These are phyloP conservation scores for Neoitamus cyanurus DNA, from an alignment of 2,888 invertebrate species.

Conservation along the genomic window DNA sequence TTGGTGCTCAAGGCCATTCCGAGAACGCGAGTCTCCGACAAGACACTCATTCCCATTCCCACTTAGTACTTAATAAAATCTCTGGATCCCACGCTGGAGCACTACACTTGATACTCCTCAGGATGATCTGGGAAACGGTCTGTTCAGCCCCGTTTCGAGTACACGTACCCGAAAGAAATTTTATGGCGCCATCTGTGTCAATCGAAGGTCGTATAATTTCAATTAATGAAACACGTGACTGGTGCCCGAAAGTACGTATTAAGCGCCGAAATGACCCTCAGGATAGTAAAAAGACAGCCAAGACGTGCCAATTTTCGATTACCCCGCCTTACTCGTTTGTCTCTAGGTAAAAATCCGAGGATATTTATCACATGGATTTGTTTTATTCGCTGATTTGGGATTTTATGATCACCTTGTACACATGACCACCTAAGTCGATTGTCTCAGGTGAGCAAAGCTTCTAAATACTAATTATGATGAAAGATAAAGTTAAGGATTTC, in stretches of 20 bases:
- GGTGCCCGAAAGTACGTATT: slow-evolving; percentile 48
- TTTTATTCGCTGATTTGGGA: neutral
- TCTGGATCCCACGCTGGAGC: neutral
- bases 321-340: neutral
- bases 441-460: neutral
- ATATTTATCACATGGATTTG: slow-evolving; percentile 16
- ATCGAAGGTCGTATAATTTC: slow-evolving; percentile 53
- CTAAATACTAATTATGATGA: neutral
- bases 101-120: neutral
- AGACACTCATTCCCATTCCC: neutral
- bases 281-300: slow-evolving; percentile 31
- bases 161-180: slow-evolving; percentile 42
- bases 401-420: neutral
- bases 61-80: slow-evolving; percentile 44
- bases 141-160: neutral
- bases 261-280: slow-evolving; percentile 40
- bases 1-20: neutral
- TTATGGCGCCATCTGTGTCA: slow-evolving; percentile 52
- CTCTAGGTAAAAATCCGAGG: slow-evolving; percentile 9
- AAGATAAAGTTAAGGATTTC: too few relatives aligned
- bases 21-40: neutral
- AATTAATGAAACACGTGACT: slow-evolving; percentile 53
- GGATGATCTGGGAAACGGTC: slow-evolving; percentile 1
- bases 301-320: slow-evolving; percentile 32
- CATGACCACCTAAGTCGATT: neutral